These are phyloP conservation scores for Mayetiola destructor DNA, from an alignment of 2,888 invertebrate species.

Conservation along the genomic window DNA sequence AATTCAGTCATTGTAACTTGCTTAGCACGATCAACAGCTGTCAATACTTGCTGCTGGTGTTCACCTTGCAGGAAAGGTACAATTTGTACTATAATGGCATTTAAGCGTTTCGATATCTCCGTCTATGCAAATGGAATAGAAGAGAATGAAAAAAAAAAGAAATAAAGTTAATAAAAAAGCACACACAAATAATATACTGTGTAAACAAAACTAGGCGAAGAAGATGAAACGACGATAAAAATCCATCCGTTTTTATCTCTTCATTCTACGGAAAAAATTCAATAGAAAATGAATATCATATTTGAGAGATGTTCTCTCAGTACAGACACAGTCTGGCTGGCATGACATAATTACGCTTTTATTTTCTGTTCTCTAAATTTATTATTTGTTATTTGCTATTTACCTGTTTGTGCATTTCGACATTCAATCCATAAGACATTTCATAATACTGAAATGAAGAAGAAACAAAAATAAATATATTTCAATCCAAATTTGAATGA, in stretches of 20 bases:
- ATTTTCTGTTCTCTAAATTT: neutral
- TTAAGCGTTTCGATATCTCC: conserved; percentile 88
- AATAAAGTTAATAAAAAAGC: neutral
- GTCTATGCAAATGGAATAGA: conserved; percentile 43
- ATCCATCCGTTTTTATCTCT: neutral
- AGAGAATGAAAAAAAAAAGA: neutral
- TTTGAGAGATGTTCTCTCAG: too few species aligned
- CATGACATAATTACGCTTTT: too few species aligned
- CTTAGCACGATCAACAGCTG: conserved; percentile 86
- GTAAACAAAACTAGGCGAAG: neutral
- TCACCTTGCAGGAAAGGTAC: conserved; percentile 83
- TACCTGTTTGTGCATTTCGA: conserved; percentile 97
- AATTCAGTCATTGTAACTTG: conserved; percentile 91
- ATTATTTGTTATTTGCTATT: conserved; percentile 26
- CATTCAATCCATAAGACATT: conserved; percentile 94
- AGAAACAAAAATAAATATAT: conserved; percentile 19
- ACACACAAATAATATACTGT: neutral
- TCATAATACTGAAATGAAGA: conserved; percentile 85
- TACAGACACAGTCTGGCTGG: too few species aligned
- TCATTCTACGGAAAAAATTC: neutral
- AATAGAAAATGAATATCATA: neutral
- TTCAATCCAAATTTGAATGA: neutral
- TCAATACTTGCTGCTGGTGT: conserved; percentile 84
- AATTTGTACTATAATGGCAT: conserved; percentile 85
- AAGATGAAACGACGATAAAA: neutral